phyloP scores from a whole-genome alignment of 2,888 invertebrate genomes.

The Scrobipalpa costella region DNA sequence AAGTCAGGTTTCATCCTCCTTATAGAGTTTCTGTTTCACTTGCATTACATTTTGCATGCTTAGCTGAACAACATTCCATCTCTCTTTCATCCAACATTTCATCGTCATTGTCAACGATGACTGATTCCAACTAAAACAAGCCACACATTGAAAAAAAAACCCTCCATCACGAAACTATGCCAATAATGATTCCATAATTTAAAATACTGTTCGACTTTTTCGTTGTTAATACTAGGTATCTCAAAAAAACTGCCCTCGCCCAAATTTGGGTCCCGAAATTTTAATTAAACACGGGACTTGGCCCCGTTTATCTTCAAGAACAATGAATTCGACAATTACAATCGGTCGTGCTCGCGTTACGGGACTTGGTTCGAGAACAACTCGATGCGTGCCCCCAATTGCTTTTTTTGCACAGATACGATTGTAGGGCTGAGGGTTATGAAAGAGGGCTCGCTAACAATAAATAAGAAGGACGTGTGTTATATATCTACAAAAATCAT shows the following conservation, averaged over 20 bases:
- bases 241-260: background rate
- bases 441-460: background rate
- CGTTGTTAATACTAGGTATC: background rate
- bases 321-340: slow-evolving; percentile 73
- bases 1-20: too few relatives aligned
- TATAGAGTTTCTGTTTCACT: too few relatives aligned
- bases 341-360: slow-evolving; percentile 49
- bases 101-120: too few relatives aligned
- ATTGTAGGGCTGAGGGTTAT: slow-evolving; percentile 39
- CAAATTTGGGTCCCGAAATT: slow-evolving; percentile 47
- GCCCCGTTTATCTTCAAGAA: slow-evolving; percentile 68
- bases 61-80: too few relatives aligned
- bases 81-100: too few relatives aligned
- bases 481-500: too few relatives aligned
- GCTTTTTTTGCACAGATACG: slow-evolving; percentile 58
- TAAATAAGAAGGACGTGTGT: too few relatives aligned
- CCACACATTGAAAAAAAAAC: background rate
- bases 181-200: slow-evolving; percentile 8
- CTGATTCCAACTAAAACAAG: background rate
- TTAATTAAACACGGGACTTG: slow-evolving; percentile 70
- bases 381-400: slow-evolving; percentile 69
- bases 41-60: too few relatives aligned
- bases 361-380: slow-evolving; percentile 56
- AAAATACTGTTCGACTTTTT: background rate
- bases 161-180: background rate